Conservation (phyloP, 2,113 vertebrate species). For the Scophthalmus maximus region DNA sequence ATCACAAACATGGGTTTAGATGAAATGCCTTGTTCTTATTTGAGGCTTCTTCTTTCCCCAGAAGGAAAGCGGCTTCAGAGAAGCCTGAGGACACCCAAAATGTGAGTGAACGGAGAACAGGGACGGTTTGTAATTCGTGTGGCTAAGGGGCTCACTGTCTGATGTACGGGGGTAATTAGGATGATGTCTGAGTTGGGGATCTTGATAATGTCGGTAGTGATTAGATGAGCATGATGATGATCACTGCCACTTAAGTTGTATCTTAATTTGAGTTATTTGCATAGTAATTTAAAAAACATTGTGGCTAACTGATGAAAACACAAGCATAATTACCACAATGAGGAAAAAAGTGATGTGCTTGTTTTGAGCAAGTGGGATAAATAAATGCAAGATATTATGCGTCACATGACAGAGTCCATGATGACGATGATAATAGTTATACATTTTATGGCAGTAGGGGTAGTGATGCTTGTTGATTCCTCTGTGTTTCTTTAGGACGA, state of each 20-base stretch:
- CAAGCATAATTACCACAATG: background rate
- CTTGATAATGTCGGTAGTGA: background rate
- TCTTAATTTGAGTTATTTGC: background rate
- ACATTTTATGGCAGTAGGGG: background rate
- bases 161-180: background rate
- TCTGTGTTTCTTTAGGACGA: slow-evolving; percentile 86
- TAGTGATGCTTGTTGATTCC: background rate
- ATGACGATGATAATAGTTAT: background rate
- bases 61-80: slow-evolving; percentile 96
- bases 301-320: background rate
- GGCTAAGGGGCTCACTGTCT: background rate
- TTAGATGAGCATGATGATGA: background rate
- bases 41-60: slow-evolving; percentile 72
- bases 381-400: background rate
- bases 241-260: background rate
- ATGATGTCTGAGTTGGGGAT: background rate
- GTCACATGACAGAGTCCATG: background rate
- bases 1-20: background rate
- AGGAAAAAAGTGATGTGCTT: background rate
- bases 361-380: background rate
- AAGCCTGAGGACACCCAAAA: slow-evolving; percentile 94
- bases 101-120: slow-evolving; percentile 82
- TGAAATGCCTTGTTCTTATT: slow-evolving; percentile 42
- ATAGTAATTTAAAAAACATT: background rate
- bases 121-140: background rate